Evolutionary conservation across 2,113 vertebrate genomes (phyloP), one percentile per base, ranked within the genome.

Genomic region (Muntiacus muntjak): DNA sequence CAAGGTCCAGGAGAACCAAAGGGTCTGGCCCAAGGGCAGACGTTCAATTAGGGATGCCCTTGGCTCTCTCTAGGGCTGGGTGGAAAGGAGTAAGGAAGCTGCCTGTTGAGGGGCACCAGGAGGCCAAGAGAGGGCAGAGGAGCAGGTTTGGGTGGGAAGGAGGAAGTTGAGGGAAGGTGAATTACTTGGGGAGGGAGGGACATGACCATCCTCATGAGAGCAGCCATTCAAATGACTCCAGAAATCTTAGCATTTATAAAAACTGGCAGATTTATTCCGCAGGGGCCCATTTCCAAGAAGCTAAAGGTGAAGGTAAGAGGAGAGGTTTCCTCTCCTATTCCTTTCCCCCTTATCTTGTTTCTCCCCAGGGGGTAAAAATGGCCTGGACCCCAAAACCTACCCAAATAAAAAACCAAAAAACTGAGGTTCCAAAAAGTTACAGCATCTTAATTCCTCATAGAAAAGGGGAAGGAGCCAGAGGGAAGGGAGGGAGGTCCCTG

Each of bases 401-500:
- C 86, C 83, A 94, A 98, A 98, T 95, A 86, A 97, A 97, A 85
- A 78, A 91, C 45, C 23, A 97, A 97, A 97, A 98, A 97, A 94
- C 88, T 94, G 97, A 98, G 96, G 97, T 97, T 98, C 62, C 83
- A 97, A 97, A 98, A 98, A 97, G 67, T 98, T 98, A 98, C 94
- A 98, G 95, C 95, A 95, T 98, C 92, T 96, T 87, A 98, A 97
- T 98, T 98, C 88, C 97, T 97, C 79, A 97, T 98, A 98, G 98
- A 98, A 98, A 98, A 98, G 82, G 92, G 92, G 43, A 85, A 91
- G 94, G 95, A 82, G 92, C 85, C 58, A 89, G 43, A 90, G 67
- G 78, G 43, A 79, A 74, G 30, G 83, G 78, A 60, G 57, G 30
- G 45, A 50, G 52, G 30, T 97, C 62, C 84, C 89, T 92, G 26